Evolutionary conservation across 2,888 invertebrate genomes (phyloP).

Genomic region (Pteria penguin): DNA sequence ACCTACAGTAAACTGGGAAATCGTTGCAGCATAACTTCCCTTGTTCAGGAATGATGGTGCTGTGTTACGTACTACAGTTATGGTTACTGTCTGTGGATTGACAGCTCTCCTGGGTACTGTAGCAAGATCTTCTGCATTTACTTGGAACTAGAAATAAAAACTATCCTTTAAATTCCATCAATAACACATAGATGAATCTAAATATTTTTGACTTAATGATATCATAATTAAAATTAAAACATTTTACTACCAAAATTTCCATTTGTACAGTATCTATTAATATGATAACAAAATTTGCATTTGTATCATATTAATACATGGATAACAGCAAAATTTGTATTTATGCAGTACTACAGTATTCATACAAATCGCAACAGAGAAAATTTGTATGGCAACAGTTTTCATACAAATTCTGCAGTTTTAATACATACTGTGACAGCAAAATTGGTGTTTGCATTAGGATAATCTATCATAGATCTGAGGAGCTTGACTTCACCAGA

Average conservation of each 20-base stretch:
- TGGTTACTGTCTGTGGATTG: conserved; percentile 36
- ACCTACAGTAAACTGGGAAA: conserved; percentile 21
- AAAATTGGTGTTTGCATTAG: conserved; percentile 36
- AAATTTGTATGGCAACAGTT: neutral
- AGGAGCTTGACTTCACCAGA: conserved; percentile 59
- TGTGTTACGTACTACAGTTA: conserved; percentile 53
- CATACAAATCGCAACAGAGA: neutral
- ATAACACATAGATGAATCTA: too few species aligned
- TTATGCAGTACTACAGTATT: too few species aligned
- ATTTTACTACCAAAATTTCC: too few species aligned
- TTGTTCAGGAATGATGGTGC: conserved; percentile 43
- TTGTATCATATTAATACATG: too few species aligned
- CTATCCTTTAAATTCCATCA: neutral
- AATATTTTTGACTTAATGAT: too few species aligned
- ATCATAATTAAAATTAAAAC: too few species aligned
- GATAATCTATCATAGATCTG: conserved; percentile 47
- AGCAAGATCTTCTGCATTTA: conserved; percentile 67
- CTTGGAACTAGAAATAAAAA: conserved; percentile 61
- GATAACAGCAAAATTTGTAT: too few species aligned
- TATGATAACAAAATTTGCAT: too few species aligned
- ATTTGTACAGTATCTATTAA: too few species aligned
- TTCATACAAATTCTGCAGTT: too few species aligned
- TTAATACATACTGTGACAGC: conserved; percentile 48
- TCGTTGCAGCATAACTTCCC: conserved; percentile 11
- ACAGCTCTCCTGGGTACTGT: conserved; percentile 51